Percentiles rank a stretch among this genome's conserved stretches.
These are phyloP conservation scores for Phainopepla nitens DNA, from an alignment of 2,113 vertebrate genomes.

Conservation along the genomic window DNA sequence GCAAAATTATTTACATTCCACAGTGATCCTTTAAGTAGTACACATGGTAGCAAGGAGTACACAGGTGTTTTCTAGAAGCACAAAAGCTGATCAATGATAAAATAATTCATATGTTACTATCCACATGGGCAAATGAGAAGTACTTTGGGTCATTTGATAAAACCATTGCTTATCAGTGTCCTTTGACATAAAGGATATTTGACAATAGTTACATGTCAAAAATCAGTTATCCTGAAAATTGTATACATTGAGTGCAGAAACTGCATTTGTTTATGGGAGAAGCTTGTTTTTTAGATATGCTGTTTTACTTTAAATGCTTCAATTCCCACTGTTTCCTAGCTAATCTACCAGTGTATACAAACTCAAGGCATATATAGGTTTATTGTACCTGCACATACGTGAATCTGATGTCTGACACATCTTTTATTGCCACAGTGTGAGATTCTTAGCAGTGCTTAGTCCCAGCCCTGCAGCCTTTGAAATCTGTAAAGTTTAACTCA, in stretches of 20 bases:
- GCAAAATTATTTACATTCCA: not conserved
- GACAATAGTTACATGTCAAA: not conserved
- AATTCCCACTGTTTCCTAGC: not conserved
- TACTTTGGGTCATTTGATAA: not conserved
- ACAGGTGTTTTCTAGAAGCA: not conserved
- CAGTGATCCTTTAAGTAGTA: not conserved
- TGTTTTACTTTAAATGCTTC: not conserved
- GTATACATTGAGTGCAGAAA: not conserved
- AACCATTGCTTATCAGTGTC: not conserved
- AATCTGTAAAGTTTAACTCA: not conserved
- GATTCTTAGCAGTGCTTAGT: not conserved
- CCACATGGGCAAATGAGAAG: not conserved
- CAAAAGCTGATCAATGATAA: not conserved
- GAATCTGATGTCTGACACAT: not conserved
- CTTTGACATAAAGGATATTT: not conserved
- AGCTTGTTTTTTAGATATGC: not conserved
- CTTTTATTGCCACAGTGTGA: not conserved
- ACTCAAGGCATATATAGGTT: accelerated
- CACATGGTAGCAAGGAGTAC: not conserved
- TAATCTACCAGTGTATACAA: not conserved
- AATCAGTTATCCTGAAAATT: not conserved
- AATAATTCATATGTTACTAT: not conserved
- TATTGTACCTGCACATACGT: not conserved
- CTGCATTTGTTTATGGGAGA: not conserved
- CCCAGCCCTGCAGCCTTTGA: not conserved